Conservation (phyloP, 2,888 invertebrate genomes). For the Drosophila demipolita region DNA sequence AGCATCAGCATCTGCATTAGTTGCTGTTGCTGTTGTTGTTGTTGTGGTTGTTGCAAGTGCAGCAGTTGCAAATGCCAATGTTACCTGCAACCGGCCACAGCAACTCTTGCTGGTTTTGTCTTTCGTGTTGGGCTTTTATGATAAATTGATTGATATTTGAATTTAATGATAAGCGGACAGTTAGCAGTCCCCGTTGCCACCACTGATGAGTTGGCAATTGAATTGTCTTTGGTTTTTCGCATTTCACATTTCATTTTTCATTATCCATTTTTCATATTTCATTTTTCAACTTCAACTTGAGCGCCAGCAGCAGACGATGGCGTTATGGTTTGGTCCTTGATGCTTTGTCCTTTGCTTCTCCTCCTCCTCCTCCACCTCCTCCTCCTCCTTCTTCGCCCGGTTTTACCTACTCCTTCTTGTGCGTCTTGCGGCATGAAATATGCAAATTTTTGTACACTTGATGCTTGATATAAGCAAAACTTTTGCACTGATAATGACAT, state of each 20-base stretch:
- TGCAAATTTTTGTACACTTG: conserved; percentile 58
- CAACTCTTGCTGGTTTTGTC: conserved; percentile 7
- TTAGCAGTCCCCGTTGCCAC: conserved; percentile 34
- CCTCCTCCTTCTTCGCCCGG: not conserved
- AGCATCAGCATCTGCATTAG: conserved; percentile 40
- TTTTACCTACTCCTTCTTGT: conserved; percentile 5
- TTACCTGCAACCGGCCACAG: conserved; percentile 24
- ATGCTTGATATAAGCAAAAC: conserved; percentile 72
- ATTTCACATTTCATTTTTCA: conserved; percentile 65
- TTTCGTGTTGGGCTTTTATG: conserved; percentile 55
- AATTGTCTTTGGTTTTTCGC: conserved; percentile 53
- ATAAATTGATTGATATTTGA: conserved; percentile 80
- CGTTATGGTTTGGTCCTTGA: conserved; percentile 20
- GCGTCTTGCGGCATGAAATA: conserved; percentile 59
- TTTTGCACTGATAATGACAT: conserved; percentile 77
- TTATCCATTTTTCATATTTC: not conserved
- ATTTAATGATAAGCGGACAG: conserved; percentile 72
- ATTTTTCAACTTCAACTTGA: conserved; percentile 69
- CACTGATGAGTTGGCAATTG: conserved; percentile 64
- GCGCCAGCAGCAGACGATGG: conserved; percentile 55
- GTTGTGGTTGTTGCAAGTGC: conserved; percentile 9
- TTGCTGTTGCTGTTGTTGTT: not conserved
- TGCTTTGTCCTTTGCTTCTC: not conserved
- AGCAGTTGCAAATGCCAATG: conserved; percentile 25
- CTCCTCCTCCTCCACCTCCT: no score